Conservation (phyloP, 2,113 vertebrate genomes). For the Rhabdomys dilectus region DNA sequence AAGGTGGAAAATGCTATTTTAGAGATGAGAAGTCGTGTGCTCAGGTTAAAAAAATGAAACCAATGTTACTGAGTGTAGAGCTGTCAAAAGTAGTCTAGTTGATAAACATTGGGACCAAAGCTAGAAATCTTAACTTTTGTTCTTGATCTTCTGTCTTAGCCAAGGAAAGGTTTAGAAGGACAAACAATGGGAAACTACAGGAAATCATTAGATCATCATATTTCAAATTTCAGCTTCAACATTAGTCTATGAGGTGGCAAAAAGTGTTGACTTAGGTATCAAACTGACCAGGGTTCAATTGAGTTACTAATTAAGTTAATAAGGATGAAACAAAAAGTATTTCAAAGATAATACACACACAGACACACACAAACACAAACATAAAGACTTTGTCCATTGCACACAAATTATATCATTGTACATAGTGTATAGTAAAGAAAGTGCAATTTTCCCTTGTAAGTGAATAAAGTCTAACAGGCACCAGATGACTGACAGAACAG, state of each 20-base stretch:
- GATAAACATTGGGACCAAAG: background rate
- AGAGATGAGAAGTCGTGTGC: background rate
- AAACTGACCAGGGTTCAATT: background rate
- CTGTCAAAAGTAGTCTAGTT: background rate
- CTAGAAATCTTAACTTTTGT: background rate
- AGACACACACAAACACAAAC: background rate
- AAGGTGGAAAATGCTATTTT: background rate
- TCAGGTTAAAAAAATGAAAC: background rate
- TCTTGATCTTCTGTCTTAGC: background rate
- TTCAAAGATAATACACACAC: background rate
- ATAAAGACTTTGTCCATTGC: background rate
- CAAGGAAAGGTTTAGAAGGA: background rate
- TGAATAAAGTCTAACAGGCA: background rate
- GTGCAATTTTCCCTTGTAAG: background rate
- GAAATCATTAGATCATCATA: background rate
- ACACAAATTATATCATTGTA: background rate
- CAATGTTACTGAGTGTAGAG: background rate
- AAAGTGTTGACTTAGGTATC: background rate
- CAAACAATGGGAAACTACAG: background rate
- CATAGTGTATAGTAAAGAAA: background rate
- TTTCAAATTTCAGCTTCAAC: slow-evolving; percentile 27
- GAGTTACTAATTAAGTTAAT: background rate
- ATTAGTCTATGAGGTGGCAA: background rate
- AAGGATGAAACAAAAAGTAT: background rate
- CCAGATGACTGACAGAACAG: background rate